Base-by-base conservation (phyloP, 2,797 vertebrate genomes). In the Carduelis carduelis region DNA sequence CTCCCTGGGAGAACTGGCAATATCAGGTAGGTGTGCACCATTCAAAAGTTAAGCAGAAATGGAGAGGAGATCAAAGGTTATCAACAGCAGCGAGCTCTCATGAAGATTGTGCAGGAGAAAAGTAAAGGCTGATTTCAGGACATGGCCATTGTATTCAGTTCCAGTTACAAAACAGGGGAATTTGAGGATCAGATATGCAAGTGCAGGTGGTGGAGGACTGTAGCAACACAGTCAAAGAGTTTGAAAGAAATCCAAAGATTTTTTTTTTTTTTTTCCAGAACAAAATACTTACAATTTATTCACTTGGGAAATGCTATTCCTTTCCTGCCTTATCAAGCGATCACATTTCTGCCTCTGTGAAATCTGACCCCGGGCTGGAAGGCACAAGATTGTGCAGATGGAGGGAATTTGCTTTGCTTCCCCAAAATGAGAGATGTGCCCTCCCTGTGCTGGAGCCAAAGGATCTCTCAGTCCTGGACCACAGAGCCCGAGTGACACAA, bases 31-130 rank as follows among this genome's bases (percentile, higher is more conserved):
- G 69, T 69, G 87, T 14, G 66, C 30, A 57, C 32, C 75, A n/a
- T 78, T 94, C 85, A 66, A 2, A 83, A 89, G 66, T 72, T 91
- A 57, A 88, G 89, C 89, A 93, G 92, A 55, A 91, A 37, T 24
- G 66, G 47, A 75, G 69, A 56, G 57, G 69, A 94, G 92, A 95
- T 89, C 89, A 91, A 94, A 96, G 89, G 89, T 95, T 96, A 92
- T 92, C 94, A 95, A 56, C 85, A 81, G 30, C 85, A 69, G 66
- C 0, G 14, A 88, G 82, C 85, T 88, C 63, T 91, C 93, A 88
- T 80, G 79, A 90, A 76, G 91, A 86, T 74, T 64, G 82, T 1
- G 2, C 82, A 89, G 72, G 53, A 93, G 82, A 68, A 92, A 86
- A 86, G 87, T 28, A 21, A 55, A 60, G 95, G 89, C 80, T 74